Percentiles rank a stretch among this genome's conserved stretches.
phyloP scores from a whole-genome alignment of 1,140 invertebrate genomes.

The Drosophila serrata region DNA sequence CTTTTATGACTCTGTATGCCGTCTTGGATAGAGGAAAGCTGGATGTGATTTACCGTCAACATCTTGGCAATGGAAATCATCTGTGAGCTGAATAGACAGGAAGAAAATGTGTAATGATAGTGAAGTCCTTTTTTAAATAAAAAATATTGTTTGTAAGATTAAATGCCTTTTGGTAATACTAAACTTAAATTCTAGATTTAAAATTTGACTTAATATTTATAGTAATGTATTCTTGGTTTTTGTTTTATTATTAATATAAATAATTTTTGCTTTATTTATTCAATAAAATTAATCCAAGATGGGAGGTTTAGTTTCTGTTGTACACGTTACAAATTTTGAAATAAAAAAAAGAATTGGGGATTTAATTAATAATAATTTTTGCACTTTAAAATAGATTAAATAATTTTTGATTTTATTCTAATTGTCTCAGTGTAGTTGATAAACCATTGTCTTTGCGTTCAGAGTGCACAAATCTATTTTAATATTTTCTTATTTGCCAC shows the following conservation, averaged over 20 bases:
- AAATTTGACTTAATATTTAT: not conserved
- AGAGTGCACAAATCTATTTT: slow-evolving; percentile 81
- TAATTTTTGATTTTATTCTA: not conserved
- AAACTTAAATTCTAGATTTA: not conserved
- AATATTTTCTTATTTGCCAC: slow-evolving; percentile 84
- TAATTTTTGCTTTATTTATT: not conserved
- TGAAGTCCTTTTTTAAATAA: not conserved
- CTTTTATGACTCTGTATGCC: slow-evolving; percentile 56
- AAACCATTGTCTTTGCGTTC: slow-evolving; percentile 64
- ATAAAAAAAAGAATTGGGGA: too few species aligned
- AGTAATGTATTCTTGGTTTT: too few species aligned
- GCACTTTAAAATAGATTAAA: not conserved
- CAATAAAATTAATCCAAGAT: not conserved
- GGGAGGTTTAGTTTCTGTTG: not conserved
- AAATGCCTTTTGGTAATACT: not conserved
- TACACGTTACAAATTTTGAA: not conserved
- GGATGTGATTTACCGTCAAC: slow-evolving; percentile 64
- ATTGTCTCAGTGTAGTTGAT: slow-evolving; percentile 46
- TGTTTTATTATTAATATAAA: not conserved
- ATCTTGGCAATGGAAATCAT: slow-evolving; percentile 67
- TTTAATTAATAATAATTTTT: not conserved
- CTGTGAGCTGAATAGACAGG: slow-evolving; percentile 22
- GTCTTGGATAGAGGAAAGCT: slow-evolving; percentile 22
- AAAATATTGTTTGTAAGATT: not conserved
- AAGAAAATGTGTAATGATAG: slow-evolving; percentile 14